Base-by-base conservation (phyloP, 2,888 invertebrate species). In the Carterocephalus palaemon region DNA sequence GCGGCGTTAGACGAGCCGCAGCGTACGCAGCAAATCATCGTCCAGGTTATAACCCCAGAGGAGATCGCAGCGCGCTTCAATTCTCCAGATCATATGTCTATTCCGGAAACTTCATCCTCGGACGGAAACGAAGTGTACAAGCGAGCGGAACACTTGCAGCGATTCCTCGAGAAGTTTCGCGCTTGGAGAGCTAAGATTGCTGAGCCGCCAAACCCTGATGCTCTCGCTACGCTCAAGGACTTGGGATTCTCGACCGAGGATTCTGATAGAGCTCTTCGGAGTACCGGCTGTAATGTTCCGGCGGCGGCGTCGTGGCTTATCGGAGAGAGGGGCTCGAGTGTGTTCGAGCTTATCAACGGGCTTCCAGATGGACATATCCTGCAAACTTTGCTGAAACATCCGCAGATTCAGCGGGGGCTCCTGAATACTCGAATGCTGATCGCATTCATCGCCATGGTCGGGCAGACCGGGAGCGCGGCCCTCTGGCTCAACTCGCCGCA, bases 371-470 rank as follows among this genome's bases (percentile, higher is more conserved):
- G 86, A 0, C 38, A 64, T 15, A 83, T 86, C 1, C 49, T 86
- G 16, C 75, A 82, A 46, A 75, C 78, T 2, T 52, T 86, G 49
- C 47, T 86, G 2, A 80, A 82, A 22, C 84, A 86, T 31, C 83
- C 85, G 0, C 84, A 82, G 51, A 83, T 86, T 1, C 86, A 86
- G 29, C 62, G 86, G 1, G 85, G 86, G 0, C 56, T 86, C 4
- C 36, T 86, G 5, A 86, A 86, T 23, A 85, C 85, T 0, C 60
- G 86, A 12, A 85, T 86, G 86, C 40, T 86, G 41, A 75, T 78
- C 0, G 86, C 86, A 0, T 86, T 86, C 29, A 84, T 85, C 39
- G 81, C 80, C 0, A 85, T 85, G 82, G 82, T 85, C 0, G 84
- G 84, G 0, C 80, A 81, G 52, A 74, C 75, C 0, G 84, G 83